Evolutionary conservation across 2,888 invertebrate genomes (phyloP).

Genomic region (Panopea generosa): DNA sequence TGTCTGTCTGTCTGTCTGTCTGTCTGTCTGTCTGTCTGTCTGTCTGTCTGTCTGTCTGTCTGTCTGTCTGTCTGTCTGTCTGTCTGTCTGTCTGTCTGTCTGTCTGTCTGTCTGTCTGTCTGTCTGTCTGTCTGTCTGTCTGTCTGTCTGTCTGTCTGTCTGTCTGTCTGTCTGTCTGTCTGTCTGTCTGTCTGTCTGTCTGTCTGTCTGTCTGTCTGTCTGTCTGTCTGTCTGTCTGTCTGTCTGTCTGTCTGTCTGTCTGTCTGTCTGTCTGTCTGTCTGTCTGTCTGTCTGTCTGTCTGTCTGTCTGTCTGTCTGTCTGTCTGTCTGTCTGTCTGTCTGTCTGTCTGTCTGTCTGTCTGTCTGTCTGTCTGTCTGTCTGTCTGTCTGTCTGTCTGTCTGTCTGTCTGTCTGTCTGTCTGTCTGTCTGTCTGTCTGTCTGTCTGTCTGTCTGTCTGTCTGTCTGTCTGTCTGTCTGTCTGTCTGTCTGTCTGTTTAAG

Average conservation of each 20-base stretch:
- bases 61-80: constrained; percentile 16
- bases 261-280: constrained; percentile 14
- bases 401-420: too few species aligned
- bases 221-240: neutral
- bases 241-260: constrained; percentile 4
- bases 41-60: constrained; percentile 11
- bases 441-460: too few species aligned
- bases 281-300: constrained; percentile 16
- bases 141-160: constrained; percentile 10
- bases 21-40: constrained; percentile 16
- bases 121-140: constrained; percentile 6
- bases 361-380: constrained; percentile 17
- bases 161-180: constrained; percentile 10
- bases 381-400: constrained; percentile 17
- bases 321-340: constrained; percentile 17
- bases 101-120: constrained; percentile 16
- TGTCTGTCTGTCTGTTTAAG: too few species aligned
- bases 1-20: constrained; percentile 16
- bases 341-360: constrained; percentile 17
- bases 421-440: too few species aligned
- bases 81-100: constrained; percentile 12
- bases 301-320: constrained; percentile 17
- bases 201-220: constrained; percentile 2
- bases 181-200: constrained; percentile 7
- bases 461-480: too few species aligned